Evolutionary conservation across 2,888 invertebrate genomes (phyloP).

Genomic region (Tipula lateralis): DNA sequence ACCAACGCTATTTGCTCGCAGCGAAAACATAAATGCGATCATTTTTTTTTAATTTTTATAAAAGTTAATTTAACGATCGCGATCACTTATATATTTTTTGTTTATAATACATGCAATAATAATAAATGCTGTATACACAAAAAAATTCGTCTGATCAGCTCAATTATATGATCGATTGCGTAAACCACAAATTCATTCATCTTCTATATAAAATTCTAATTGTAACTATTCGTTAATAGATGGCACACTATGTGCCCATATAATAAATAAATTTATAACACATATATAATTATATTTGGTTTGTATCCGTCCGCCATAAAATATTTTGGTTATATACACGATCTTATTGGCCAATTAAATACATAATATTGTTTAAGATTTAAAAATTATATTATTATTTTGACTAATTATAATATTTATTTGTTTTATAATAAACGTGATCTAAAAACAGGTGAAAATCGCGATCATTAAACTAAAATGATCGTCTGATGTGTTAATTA

Average conservation of each 20-base stretch:
- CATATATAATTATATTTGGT: neutral
- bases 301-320: neutral
- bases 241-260: neutral
- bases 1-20: constrained; percentile 4
- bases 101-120: constrained; percentile 16
- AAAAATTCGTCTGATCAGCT: neutral
- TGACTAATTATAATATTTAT: neutral
- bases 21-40: constrained; percentile 11
- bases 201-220: neutral
- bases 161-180: neutral
- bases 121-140: neutral
- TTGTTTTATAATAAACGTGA: neutral
- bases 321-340: neutral
- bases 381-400: neutral
- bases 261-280: neutral
- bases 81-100: neutral
- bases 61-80: constrained; percentile 11
- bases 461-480: neutral
- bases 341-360: neutral
- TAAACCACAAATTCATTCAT: neutral
- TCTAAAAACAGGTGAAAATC: neutral
- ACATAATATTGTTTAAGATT: neutral
- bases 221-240: neutral
- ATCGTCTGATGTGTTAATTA: neutral
- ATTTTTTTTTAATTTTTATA: neutral